Evolutionary conservation across 2,113 vertebrate genomes (phyloP).

Genomic region (Verasper variegatus): DNA sequence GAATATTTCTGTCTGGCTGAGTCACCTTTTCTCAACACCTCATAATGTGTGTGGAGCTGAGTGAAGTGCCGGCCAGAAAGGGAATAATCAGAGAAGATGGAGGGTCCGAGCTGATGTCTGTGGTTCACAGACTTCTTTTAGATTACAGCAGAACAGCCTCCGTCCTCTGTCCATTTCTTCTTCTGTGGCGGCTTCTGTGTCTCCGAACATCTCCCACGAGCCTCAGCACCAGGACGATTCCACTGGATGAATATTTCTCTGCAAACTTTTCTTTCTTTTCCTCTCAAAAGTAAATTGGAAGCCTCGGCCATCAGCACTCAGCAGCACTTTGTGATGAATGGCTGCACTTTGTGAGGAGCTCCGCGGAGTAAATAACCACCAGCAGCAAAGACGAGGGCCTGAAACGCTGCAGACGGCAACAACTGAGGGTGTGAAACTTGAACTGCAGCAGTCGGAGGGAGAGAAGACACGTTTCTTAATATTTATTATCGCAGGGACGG

Average conservation of each 20-base stretch:
- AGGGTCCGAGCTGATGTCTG: too few relatives aligned
- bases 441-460: rapidly evolving
- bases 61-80: background rate
- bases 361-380: constrained; percentile 32
- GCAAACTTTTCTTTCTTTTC: constrained; percentile 32
- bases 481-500: background rate
- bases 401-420: constrained; percentile 18
- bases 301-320: constrained; percentile 12
- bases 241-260: constrained; percentile 27
- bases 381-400: constrained; percentile 6
- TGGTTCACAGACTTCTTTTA: background rate
- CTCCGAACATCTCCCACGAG: background rate
- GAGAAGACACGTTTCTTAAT: background rate
- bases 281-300: constrained; percentile 21
- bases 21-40: too few relatives aligned
- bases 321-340: constrained; percentile 62
- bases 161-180: background rate
- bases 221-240: background rate
- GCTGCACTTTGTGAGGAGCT: constrained; percentile 29
- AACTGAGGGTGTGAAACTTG: background rate
- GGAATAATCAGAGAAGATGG: background rate
- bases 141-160: background rate
- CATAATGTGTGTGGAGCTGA: background rate
- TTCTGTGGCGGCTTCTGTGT: background rate
- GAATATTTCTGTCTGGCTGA: too few relatives aligned